A percentile compares a stretch with the other conserved stretches of the same genome.
Conservation (phyloP, 2,797 vertebrate species). For the Gymnothorax reevesii region DNA sequence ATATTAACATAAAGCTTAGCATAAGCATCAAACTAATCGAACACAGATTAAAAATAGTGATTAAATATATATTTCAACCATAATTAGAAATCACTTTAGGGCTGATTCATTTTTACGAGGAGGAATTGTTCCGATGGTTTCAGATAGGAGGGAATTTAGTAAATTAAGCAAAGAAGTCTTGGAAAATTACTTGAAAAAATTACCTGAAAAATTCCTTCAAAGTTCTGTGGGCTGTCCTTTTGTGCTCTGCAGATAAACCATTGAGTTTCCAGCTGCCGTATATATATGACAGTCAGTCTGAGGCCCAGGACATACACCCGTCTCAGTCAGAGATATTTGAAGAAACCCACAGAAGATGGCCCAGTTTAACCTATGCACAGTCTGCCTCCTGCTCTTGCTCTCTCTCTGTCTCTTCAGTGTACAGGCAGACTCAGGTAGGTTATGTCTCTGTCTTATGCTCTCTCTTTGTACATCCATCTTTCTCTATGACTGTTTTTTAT, state of each 20-base stretch:
- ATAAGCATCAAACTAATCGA: no score
- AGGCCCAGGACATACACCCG: not conserved
- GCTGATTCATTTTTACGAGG: not conserved
- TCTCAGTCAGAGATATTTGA: constrained; percentile 13
- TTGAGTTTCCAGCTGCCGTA: not conserved
- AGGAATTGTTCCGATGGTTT: no score
- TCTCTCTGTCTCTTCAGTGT: not conserved
- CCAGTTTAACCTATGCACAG: constrained; percentile 11
- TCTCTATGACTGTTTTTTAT: not conserved
- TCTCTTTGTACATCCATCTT: not conserved
- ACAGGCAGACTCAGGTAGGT: not conserved
- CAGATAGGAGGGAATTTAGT: no score
- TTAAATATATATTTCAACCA: not conserved
- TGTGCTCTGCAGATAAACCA: not conserved
- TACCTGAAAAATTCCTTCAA: not conserved
- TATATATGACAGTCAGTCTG: not conserved
- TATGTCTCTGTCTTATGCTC: not conserved
- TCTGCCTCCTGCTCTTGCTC: constrained; percentile 13
- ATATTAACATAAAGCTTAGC: no score
- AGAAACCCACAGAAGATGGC: constrained; percentile 28
- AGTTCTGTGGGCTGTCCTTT: not conserved
- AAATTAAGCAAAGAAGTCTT: no score
- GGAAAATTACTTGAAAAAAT: no score
- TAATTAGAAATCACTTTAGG: not conserved
- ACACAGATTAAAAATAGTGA: no score